Evolutionary conservation across 2,113 vertebrate species (phyloP), one percentile per base, ranked within the genome.

Genomic region (Desmodus rotundus): DNA sequence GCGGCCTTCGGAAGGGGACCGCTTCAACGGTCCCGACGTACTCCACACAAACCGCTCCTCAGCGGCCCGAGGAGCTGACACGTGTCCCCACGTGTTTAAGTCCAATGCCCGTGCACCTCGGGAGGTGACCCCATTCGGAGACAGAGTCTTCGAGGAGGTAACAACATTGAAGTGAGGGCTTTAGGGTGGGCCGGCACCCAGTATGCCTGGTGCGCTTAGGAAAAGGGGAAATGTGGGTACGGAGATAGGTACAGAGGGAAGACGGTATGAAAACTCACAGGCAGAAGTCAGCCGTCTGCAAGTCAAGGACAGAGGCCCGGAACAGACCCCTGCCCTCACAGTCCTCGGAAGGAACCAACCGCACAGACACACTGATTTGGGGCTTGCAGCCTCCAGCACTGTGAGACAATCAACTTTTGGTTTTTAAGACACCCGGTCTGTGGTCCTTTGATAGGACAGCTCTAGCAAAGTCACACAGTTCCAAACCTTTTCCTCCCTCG

Each of bases 51-150:
- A 26, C 15, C 15, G 31, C 28, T 33, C 14, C 20, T 6, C 20
- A 8, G 4, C 43, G 3, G 17, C 22, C 20, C 47, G n/a, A 85
- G 67, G 4, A 2, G 20, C 33, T 73, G 56, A 80, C 52, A 5
- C 26, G 15, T 15, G 12, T 47, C 22, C 15, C 11, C 56, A 45
- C 43, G 5, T 20, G 5, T 11, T 33, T 54, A 84, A 33, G 17
- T n/a, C 26, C 68, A 45, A 74, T 58, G 26, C 0, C 0, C 3
- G 33, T 4, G 12, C 10, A 73, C 1, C 5, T 33, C 7, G 20
- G 36, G 36, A 36, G 73, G 31, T 33, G 17, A 45, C 6, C 56
- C 68, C 33, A 50, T 33, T 43, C 80, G 14, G 43, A 28, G 20
- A 82, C 10, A 74, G 5, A 19, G 31, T n/a, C 41, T 93, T 68